Percentiles rank a stretch among this genome's conserved stretches.
Conservation (phyloP, 2,113 vertebrate species). For the Xiphias gladius region DNA sequence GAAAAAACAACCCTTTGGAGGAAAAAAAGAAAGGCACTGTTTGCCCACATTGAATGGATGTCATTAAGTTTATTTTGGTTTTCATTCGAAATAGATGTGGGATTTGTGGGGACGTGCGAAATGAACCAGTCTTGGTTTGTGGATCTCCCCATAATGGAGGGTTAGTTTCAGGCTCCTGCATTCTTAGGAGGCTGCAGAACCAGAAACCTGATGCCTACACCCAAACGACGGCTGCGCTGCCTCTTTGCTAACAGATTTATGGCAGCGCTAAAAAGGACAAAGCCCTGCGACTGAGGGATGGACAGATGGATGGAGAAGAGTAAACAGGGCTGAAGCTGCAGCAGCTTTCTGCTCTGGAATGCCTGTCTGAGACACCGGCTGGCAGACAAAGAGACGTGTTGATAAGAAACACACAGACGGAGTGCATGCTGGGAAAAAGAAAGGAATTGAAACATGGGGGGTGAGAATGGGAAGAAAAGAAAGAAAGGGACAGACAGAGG, state of each 20-base stretch:
- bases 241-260: slow-evolving; percentile 88
- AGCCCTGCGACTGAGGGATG: slow-evolving; percentile 65
- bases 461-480: slow-evolving; percentile 29
- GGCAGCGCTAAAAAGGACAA: slow-evolving; percentile 83
- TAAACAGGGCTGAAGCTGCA: slow-evolving; percentile 64
- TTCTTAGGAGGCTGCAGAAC: slow-evolving; percentile 78
- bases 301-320: slow-evolving; percentile 69
- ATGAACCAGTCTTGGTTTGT: slow-evolving; percentile 78
- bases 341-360: slow-evolving; percentile 68
- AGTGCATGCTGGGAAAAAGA: slow-evolving; percentile 65
- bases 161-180: slow-evolving; percentile 80
- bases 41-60: slow-evolving; percentile 81
- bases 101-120: slow-evolving; percentile 78
- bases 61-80: slow-evolving; percentile 88
- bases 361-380: slow-evolving; percentile 67
- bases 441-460: slow-evolving; percentile 50
- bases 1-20: slow-evolving; percentile 69
- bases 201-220: slow-evolving; percentile 83
- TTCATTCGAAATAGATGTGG: slow-evolving; percentile 85
- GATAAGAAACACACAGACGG: slow-evolving; percentile 65
- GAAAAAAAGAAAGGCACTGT: slow-evolving; percentile 70
- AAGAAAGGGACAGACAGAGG: slow-evolving; percentile 1
- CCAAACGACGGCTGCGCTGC: slow-evolving; percentile 75
- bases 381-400: slow-evolving; percentile 72
- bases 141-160: slow-evolving; percentile 84